Base-by-base conservation (phyloP, 1,140 invertebrate species). In the Belonocnema kinseyi region DNA sequence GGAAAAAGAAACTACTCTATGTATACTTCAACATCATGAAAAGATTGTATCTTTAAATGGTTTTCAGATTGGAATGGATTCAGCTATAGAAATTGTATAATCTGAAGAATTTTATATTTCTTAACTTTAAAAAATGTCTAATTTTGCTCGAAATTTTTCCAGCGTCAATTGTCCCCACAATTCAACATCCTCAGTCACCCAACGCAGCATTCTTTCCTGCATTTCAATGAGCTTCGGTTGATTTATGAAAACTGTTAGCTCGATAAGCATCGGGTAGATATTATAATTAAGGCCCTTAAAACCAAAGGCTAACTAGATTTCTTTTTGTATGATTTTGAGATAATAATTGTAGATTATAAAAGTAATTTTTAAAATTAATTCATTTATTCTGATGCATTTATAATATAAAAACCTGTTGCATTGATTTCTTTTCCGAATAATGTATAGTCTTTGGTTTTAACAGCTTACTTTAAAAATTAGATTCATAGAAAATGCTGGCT, bases 161-260 rank as follows among this genome's bases (percentile, higher is more conserved):
- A 85, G 83, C 56, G 86, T 87, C 17, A 74, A 85, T 70, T 81
- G 83, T 50, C 77, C 88, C 58, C 10, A 78, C 84, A 73, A 76
- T 86, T 50, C 84, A 84, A 54, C 85, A 83, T 54, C 85, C 85
- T 46, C 85, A 84, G 75, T 72, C 83, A 74, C 56, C 82, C 14
- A 90, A 87, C 79, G 81, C 86, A 84, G 83, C 86, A 82, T 90
- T 91, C 80, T 91, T 90, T 72, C 86, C 90, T 40, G 88, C 88
- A 82, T 91, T 91, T 87, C 92, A 93, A 92, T 93, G 92, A 93
- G 79, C 77, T 56, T 58, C 70, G 46, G 77, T 16, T 26, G 12
- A 7, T 14, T 21, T 33, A 33, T 21, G 33, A 53, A 73, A 26
- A 74, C 75, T 26, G 58, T 61, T 16, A 16, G 61, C 14, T 61